Evolutionary conservation across 2,888 invertebrate genomes (phyloP).

Genomic region (Drosophila nr. perissopoda): DNA sequence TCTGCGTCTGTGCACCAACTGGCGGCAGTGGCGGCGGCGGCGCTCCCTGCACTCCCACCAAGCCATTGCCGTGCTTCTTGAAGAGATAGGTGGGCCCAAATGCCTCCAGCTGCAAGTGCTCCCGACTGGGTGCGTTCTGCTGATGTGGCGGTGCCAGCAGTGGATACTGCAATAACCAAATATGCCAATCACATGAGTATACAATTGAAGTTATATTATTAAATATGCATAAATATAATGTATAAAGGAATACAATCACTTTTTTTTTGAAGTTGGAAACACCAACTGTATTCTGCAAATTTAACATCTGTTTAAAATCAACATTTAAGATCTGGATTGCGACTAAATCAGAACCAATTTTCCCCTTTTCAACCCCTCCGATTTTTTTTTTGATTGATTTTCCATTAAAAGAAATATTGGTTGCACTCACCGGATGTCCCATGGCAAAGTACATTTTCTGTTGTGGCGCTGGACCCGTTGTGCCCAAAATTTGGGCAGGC

Average conservation of each 20-base stretch:
- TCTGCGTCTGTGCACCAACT: slow-evolving; percentile 65
- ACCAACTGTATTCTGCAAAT: not conserved
- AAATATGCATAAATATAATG: not conserved
- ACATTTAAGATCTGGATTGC: not conserved
- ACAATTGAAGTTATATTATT: not conserved
- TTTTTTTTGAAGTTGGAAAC: too few relatives aligned
- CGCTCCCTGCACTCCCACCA: slow-evolving; percentile 44
- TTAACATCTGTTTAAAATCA: not conserved
- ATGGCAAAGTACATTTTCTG: slow-evolving; percentile 82
- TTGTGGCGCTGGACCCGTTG: slow-evolving; percentile 64
- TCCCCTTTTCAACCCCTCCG: not conserved
- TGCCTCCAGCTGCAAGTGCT: slow-evolving; percentile 58
- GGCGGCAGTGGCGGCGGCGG: slow-evolving; percentile 58
- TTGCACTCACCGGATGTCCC: slow-evolving; percentile 80
- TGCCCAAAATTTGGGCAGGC: slow-evolving; percentile 74
- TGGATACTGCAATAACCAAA: slow-evolving; percentile 54
- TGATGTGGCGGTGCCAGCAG: slow-evolving; percentile 71
- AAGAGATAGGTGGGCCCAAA: slow-evolving; percentile 72
- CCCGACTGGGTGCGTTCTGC: slow-evolving; percentile 59
- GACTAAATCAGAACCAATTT: not conserved
- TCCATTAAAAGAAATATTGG: not conserved
- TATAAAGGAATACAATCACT: too few relatives aligned
- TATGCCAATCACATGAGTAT: not conserved
- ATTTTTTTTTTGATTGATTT: not conserved
- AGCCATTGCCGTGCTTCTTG: slow-evolving; percentile 80